These are phyloP conservation scores for Macrostomum lignano DNA, from an alignment of 1,140 invertebrate species.

Conservation along the genomic window DNA sequence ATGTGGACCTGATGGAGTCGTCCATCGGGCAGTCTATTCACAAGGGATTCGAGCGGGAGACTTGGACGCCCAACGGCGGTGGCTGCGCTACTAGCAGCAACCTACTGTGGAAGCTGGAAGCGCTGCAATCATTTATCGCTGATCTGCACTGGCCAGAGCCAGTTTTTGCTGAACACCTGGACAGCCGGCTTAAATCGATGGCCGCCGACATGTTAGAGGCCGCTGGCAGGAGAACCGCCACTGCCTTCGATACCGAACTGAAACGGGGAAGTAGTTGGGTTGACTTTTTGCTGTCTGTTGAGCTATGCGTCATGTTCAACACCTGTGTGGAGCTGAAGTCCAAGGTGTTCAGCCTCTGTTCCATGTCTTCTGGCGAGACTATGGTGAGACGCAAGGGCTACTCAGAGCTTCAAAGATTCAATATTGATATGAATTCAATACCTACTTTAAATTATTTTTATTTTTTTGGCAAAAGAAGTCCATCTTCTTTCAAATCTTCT, in stretches of 20 bases:
- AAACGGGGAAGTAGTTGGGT: slow-evolving; percentile 73
- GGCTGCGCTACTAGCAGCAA: too few species aligned
- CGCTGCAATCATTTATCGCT: slow-evolving; percentile 78
- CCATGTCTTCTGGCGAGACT: slow-evolving; percentile 64
- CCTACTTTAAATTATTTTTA: too few species aligned
- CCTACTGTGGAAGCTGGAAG: slow-evolving; percentile 92
- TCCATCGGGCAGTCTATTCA: slow-evolving; percentile 93
- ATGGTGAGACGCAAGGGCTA: slow-evolving; percentile 65
- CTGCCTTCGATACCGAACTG: slow-evolving; percentile 53
- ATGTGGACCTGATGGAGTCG: slow-evolving; percentile 97
- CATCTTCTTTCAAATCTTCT: too few species aligned
- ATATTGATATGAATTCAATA: too few species aligned
- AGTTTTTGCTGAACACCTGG: slow-evolving; percentile 77
- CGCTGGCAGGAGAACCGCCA: slow-evolving; percentile 45
- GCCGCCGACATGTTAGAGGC: slow-evolving; percentile 97
- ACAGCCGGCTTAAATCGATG: slow-evolving; percentile 85
- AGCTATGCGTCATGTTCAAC: slow-evolving; percentile 98
- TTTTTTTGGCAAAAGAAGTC: too few species aligned
- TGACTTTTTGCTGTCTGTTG: slow-evolving; percentile 81
- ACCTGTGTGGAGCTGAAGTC: slow-evolving; percentile 45
- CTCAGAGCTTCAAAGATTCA: too few species aligned
- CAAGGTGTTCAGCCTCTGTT: slow-evolving; percentile 55
- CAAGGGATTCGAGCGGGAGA: slow-evolving; percentile 88
- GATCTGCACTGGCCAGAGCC: slow-evolving; percentile 95
- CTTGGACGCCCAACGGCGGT: too few species aligned